A percentile compares a stretch with the other conserved stretches of the same genome.
Conservation (phyloP, 2,797 vertebrate species). For the Telmatherina bonti region DNA sequence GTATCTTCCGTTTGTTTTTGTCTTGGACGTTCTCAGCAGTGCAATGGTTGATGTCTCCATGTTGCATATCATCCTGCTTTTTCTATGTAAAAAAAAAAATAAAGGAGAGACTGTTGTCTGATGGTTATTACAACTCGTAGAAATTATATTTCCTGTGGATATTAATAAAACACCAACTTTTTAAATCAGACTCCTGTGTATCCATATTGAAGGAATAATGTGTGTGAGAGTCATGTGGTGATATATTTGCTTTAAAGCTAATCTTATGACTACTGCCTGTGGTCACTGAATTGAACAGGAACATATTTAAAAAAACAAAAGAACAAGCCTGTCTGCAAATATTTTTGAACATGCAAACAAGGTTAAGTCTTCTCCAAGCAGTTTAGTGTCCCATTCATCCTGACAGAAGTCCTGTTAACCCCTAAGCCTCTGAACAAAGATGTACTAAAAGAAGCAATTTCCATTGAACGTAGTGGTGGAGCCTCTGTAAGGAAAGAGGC, state of each 20-base stretch:
- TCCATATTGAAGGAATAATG: conserved; percentile 14
- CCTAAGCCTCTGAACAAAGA: neutral
- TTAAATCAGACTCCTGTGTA: conserved; percentile 59
- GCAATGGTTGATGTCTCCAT: conserved; percentile 72
- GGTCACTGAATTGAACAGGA: conserved; percentile 2
- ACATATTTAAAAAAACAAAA: conserved; percentile 16
- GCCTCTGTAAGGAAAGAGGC: neutral
- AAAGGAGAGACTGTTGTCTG: conserved; percentile 76
- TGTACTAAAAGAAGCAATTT: neutral
- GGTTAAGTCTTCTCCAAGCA: neutral
- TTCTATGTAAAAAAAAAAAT: conserved; percentile 68
- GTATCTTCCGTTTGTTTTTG: conserved; percentile 31
- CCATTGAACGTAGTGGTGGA: neutral
- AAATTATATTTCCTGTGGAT: conserved; percentile 84
- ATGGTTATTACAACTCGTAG: conserved; percentile 73
- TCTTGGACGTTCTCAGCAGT: conserved; percentile 69
- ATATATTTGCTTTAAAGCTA: conserved; percentile 13
- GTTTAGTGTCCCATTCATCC: neutral
- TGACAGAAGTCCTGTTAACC: neutral
- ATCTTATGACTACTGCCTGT: conserved; percentile 30
- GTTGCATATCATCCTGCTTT: conserved; percentile 80
- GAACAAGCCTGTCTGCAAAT: conserved; percentile 2
- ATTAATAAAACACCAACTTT: conserved; percentile 83
- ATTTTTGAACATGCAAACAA: conserved; percentile 7
- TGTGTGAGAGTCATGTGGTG: conserved; percentile 20